Evolutionary conservation across 2,113 vertebrate genomes (phyloP).

Genomic region (Mormyrus iriodes): DNA sequence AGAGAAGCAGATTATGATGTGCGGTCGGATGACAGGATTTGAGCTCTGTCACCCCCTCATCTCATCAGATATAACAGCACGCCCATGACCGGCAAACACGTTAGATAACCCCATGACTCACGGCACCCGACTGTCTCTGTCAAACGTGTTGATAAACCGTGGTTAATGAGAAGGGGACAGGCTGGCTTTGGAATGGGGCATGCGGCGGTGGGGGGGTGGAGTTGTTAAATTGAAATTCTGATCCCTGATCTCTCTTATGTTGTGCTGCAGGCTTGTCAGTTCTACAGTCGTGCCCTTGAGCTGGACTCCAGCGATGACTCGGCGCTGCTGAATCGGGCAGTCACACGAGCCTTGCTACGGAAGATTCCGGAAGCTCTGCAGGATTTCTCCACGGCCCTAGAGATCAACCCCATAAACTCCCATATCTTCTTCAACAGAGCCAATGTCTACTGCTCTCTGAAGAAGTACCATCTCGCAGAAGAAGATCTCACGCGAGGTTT

Average conservation of each 20-base stretch:
- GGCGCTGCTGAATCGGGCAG: slow-evolving; percentile 61
- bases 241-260: neutral
- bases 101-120: slow-evolving; percentile 9
- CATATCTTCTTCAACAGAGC: slow-evolving; percentile 60
- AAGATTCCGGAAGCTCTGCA: slow-evolving; percentile 58
- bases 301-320: slow-evolving; percentile 60
- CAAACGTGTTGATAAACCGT: neutral
- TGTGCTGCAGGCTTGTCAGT: slow-evolving; percentile 56
- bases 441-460: slow-evolving; percentile 53
- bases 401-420: slow-evolving; percentile 54
- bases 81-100: neutral
- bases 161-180: neutral
- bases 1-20: neutral
- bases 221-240: neutral
- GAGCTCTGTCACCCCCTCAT: neutral
- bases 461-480: slow-evolving; percentile 59
- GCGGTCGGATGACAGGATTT: neutral
- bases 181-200: neutral
- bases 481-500: slow-evolving; percentile 58
- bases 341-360: slow-evolving; percentile 56
- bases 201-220: neutral
- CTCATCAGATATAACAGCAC: neutral
- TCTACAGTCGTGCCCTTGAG: slow-evolving; percentile 58
- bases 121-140: neutral
- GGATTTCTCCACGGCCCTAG: slow-evolving; percentile 59